Evolutionary conservation across 2,888 invertebrate genomes (phyloP), one percentile per base, ranked within the genome.

Genomic region (Lasioglossum vierecki): DNA sequence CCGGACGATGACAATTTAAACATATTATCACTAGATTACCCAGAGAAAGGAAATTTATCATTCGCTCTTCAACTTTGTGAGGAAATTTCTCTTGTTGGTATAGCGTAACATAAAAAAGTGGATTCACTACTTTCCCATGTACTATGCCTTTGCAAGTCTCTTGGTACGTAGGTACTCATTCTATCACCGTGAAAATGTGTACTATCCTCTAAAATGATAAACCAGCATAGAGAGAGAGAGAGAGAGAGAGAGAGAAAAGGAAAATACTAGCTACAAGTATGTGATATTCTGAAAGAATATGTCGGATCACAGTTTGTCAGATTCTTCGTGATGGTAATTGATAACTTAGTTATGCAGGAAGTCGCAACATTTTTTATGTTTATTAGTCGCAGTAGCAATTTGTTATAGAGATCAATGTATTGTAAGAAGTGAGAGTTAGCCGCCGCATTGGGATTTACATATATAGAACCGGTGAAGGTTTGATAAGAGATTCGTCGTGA

Each of bases 371-470:
- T 85, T 85, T 70, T 82, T 70, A 88, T 84, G 84, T 82, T 83
- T 82, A 84, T 72, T 84, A 83, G 74, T 78, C 71, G 68, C 84
- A 70, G 66, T 85, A 87, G 76, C 35, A 79, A 46, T 87, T 81
- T 80, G 46, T 78, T 74, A 60, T 82, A 76, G 76, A 78, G 53
- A 75, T 81, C 76, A 79, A 70, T 80, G 41, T 86, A 83, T 78
- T 46, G 63, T 79, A 77, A 85, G 68, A 82, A 79, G 86, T 88
- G 88, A 88, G 83, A 85, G 88, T 86, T 82, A 86, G 84, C 86
- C 86, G 88, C 88, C 84, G 84, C 86, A 86, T 86, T 82, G 86
- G 57, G 74, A 83, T 76, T 83, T 79, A 75, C 66, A 80, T 81
- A 86, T 73, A 60, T 85, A 83, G 41, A 82, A 84, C 83, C 80